These are phyloP conservation scores for Ips typographus DNA, from an alignment of 1,140 invertebrate species.

Conservation along the genomic window DNA sequence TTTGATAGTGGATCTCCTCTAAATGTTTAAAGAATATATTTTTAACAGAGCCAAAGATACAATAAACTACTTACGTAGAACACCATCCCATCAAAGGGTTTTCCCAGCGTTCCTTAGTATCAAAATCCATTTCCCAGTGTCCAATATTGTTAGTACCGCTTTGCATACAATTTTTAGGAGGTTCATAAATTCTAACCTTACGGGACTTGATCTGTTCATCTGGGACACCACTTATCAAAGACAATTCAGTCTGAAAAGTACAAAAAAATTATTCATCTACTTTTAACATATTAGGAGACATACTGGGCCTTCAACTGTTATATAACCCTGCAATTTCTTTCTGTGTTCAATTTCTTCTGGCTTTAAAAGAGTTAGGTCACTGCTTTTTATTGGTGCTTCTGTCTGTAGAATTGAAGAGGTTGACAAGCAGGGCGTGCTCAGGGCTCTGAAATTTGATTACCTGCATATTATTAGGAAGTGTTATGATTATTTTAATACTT, in stretches of 20 bases:
- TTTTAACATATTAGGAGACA: slow-evolving; percentile 17
- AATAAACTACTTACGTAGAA: slow-evolving; percentile 69
- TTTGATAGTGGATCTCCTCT: slow-evolving; percentile 96
- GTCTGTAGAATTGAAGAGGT: slow-evolving; percentile 25
- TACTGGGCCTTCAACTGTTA: slow-evolving; percentile 58
- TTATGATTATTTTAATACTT: slow-evolving; percentile 8
- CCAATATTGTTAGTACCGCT: slow-evolving; percentile 90
- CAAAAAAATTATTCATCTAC: neutral
- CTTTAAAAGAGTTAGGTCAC: slow-evolving; percentile 54
- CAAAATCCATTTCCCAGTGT: slow-evolving; percentile 95
- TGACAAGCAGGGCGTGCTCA: slow-evolving; percentile 9
- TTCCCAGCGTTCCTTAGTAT: slow-evolving; percentile 95
- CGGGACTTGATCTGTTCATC: slow-evolving; percentile 85
- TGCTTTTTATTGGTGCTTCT: slow-evolving; percentile 43
- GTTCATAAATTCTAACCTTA: slow-evolving; percentile 85
- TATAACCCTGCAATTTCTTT: slow-evolving; percentile 57
- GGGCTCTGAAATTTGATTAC: neutral
- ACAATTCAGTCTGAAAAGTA: slow-evolving; percentile 57
- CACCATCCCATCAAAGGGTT: slow-evolving; percentile 98
- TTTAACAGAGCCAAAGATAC: neutral
- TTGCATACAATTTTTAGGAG: slow-evolving; percentile 96
- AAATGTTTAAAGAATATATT: slow-evolving; percentile 16
- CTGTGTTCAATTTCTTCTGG: slow-evolving; percentile 58
- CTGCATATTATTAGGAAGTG: neutral
- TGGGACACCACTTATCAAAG: slow-evolving; percentile 73